These are phyloP conservation scores for Dromococcyx pavoninus DNA, from an alignment of 2,797 vertebrate genomes.

Conservation along the genomic window DNA sequence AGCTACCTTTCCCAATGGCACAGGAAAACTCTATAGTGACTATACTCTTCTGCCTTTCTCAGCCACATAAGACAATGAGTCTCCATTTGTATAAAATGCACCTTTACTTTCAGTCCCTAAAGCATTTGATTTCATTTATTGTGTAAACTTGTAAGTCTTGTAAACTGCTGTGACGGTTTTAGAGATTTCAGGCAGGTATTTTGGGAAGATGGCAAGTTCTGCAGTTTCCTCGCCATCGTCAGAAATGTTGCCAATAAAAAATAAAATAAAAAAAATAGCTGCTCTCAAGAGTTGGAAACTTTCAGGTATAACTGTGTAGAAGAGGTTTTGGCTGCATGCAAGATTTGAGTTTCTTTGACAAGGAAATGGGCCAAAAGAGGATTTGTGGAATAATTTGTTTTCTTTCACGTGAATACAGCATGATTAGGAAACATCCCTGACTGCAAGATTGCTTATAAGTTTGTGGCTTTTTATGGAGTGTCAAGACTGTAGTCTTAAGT, in stretches of 20 bases:
- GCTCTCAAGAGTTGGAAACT: neutral
- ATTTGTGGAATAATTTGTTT: conserved; percentile 6
- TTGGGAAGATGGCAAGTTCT: neutral
- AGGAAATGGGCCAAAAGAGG: neutral
- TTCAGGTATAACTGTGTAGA: neutral
- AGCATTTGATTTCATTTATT: neutral
- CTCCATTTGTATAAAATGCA: neutral
- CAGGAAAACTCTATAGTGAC: neutral
- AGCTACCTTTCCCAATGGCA: neutral
- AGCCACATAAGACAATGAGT: too few species aligned
- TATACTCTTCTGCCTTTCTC: neutral
- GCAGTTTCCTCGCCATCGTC: neutral
- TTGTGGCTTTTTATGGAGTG: neutral
- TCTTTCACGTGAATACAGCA: neutral
- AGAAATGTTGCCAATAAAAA: neutral
- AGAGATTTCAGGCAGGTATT: neutral
- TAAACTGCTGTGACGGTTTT: neutral
- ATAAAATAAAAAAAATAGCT: neutral
- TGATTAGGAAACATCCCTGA: neutral
- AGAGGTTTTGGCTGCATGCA: neutral
- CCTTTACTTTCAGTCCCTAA: neutral
- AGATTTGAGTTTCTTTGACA: neutral
- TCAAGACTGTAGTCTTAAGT: neutral
- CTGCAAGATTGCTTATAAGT: neutral
- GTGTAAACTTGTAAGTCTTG: too few species aligned